A percentile compares a stretch with the other conserved stretches of the same genome.
These are phyloP conservation scores for Palloptera scutellata DNA, from an alignment of 2,888 invertebrate genomes.

Conservation along the genomic window DNA sequence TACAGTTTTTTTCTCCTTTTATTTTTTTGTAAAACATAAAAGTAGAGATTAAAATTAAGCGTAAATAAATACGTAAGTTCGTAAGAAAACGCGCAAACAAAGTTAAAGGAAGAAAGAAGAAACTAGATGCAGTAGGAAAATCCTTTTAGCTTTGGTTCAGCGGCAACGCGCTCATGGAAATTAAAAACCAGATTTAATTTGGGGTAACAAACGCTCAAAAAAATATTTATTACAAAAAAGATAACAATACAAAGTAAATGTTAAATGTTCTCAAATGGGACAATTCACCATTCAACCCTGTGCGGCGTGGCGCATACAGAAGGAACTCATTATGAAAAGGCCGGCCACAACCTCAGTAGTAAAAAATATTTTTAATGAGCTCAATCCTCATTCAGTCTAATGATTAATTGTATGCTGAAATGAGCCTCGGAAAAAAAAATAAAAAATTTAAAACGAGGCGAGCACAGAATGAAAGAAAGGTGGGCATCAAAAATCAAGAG, in stretches of 20 bases:
- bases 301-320: not conserved
- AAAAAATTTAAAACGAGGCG: not conserved
- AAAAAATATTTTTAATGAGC: constrained; percentile 11
- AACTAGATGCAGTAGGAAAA: not conserved
- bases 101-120: not conserved
- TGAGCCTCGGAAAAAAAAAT: constrained; percentile 7
- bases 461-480: not conserved
- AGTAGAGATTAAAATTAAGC: no score
- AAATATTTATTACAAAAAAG: not conserved
- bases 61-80: not conserved
- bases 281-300: constrained; percentile 20
- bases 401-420: constrained; percentile 30
- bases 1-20: no score
- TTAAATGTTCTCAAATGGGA: constrained; percentile 20
- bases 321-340: not conserved
- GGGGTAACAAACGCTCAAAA: not conserved
- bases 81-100: not conserved
- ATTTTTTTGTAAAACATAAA: no score
- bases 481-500: constrained; percentile 23
- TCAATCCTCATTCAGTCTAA: constrained; percentile 20
- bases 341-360: constrained; percentile 11
- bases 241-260: not conserved
- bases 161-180: not conserved
- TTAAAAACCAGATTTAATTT: no score
- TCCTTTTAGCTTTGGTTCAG: constrained; percentile 9